Evolutionary conservation across 2,888 invertebrate species (phyloP), one percentile per base, ranked within the genome.

Genomic region (Dicyrtomina minuta): DNA sequence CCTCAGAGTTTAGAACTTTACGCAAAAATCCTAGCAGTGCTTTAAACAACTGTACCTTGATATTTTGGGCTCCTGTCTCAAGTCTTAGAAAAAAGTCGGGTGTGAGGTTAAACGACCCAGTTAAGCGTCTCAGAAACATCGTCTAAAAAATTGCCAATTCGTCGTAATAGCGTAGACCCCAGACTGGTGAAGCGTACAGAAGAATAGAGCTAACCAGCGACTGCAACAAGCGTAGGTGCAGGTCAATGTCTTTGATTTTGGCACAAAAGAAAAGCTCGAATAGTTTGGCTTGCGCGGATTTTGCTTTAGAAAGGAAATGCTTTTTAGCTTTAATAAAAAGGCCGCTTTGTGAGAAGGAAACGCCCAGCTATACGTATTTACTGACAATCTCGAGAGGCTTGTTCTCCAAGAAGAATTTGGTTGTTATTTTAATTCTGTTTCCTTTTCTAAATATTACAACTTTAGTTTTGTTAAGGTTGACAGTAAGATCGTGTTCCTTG

Each of bases 381-480:
- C 8, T 33, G 33, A 33, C 33, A 33, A 33, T 33, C 8, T 33
- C 33, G 4, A 33, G 8, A 5, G 17, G 15, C n/a, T 44, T n/a
- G 10, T 15, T 17, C 20, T 24, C 43, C 43, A 5, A 60, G 15
- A 22, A 41, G 1, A 41, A 43, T 43, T 17, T n/a, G 1, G 13
- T 24, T 20, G 26, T 24, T 2, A n/a, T 41, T 8, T 39, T 4
- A 1, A 60, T 0, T 4, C 1, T 12, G 22, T 41, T 41, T 20
- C 60, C 60, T 60, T 44, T 60, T n/a, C 60, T 41, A 24, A 41
- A 60, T 2, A 60, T 43, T 13, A 60, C 1, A 22, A 60, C 8
- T 33, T 33, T 33, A 5, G 33, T 33, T 33, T 33, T 33, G 3
- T 3, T 33, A 3, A 33, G 8, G 12, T 60, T 60, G 1, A 60